Evolutionary conservation across 2,113 vertebrate genomes (phyloP), one percentile per base, ranked within the genome.

Genomic region (Apistogramma diplotaenia): DNA sequence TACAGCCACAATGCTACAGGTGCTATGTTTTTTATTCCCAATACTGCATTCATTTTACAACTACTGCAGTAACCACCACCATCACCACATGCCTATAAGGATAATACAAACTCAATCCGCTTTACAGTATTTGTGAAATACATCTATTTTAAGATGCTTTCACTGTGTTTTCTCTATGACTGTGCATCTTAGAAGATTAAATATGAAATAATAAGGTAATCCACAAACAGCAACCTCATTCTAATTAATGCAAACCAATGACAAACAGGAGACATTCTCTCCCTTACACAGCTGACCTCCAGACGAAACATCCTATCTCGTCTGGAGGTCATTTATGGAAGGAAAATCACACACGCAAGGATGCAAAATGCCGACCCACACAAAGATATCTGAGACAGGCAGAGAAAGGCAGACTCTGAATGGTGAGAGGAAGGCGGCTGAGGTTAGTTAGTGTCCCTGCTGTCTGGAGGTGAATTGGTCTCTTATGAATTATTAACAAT

Each of bases 401-500:
- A 75, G 23, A 33, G 76, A 87, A 12, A 83, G 74, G 27, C 65
- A 77, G 58, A 83, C 40, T 85, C 77, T 83, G 83, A 84, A 82
- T 73, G 59, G 27, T 4, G 33, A 61, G 54, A 76, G 49, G 73
- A 84, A 82, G 58, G 54, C 4, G 13, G 53, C 58, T 61, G 74
- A 87, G 8, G 61, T 58, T 73, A 77, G 76, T 82, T 83, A 21
- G 71, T 79, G 54, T 81, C 80, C 21, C 60, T 76, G 33, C 84
- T 25, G 90, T 89, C 89, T 91, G 84, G 82, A 85, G 74, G 81
- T 90, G 60, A 90, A 92, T 21, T 73, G 80, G 62, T 82, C 71
- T 88, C 67, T 3, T 35, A 23, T 91, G 21, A 70, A 84, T 82
- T 85, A 92, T 91, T 92, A 62, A 92, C 91, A 60, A 78, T 77